Conservation (phyloP, 2,888 invertebrate genomes). For the Idaea biselata region DNA sequence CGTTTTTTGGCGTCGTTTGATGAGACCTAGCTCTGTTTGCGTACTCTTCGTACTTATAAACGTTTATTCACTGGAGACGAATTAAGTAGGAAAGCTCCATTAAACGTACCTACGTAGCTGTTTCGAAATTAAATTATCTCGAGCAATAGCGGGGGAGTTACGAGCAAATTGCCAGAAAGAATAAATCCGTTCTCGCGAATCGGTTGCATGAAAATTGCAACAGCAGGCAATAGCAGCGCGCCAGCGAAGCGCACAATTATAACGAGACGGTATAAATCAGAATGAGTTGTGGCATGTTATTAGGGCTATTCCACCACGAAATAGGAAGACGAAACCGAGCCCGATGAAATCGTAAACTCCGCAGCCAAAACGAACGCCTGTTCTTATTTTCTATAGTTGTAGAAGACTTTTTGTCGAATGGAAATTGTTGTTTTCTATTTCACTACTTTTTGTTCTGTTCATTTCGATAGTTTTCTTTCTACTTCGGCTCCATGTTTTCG, state of each 20-base stretch:
- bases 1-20: constrained; percentile 41
- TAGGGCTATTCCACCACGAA: constrained; percentile 72
- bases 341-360: constrained; percentile 60
- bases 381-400: constrained; percentile 44
- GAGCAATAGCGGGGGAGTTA: constrained; percentile 56
- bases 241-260: constrained; percentile 78
- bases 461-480: constrained; percentile 18
- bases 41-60: constrained; percentile 36
- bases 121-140: constrained; percentile 62
- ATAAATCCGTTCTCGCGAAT: constrained; percentile 72
- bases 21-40: constrained; percentile 36
- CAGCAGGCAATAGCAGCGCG: constrained; percentile 68
- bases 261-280: constrained; percentile 80
- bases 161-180: constrained; percentile 71
- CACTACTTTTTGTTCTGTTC: constrained; percentile 36
- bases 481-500: not conserved
- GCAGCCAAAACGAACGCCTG: constrained; percentile 38
- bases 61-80: constrained; percentile 37
- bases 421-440: constrained; percentile 28
- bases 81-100: constrained; percentile 53
- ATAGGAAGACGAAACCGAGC: constrained; percentile 65
- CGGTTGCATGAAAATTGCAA: constrained; percentile 77
- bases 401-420: constrained; percentile 36
- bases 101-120: constrained; percentile 43
- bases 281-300: constrained; percentile 80